Percentiles rank a stretch among this genome's conserved stretches.
Evolutionary conservation across 23 tunicate species (phyloP).

Genomic region (Halocynthia aurantium): DNA sequence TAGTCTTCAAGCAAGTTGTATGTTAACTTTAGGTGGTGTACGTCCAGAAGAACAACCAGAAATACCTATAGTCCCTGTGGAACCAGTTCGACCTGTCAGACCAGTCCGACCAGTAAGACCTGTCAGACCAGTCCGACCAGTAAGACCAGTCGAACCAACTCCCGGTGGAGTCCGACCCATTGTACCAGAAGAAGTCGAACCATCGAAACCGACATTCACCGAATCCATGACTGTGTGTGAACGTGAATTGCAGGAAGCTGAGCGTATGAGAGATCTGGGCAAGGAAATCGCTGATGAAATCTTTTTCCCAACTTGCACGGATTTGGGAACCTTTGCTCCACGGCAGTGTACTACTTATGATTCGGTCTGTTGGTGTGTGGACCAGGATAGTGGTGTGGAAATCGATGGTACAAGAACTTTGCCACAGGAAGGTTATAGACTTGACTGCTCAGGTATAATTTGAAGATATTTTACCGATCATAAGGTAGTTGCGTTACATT

Average conservation of each 20-base stretch:
- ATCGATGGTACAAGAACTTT: conserved; percentile 38
- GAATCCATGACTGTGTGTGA: conserved; percentile 13
- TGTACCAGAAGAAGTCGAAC: neutral
- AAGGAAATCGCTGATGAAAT: conserved; percentile 38
- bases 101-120: conserved; percentile 5
- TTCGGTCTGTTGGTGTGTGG: conserved; percentile 73
- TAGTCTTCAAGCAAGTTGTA: neutral
- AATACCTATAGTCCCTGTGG: neutral
- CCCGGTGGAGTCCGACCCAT: too few species aligned
- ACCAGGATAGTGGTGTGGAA: conserved; percentile 40
- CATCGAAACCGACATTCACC: neutral
- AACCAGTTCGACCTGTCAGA: neutral
- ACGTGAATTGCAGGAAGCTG: conserved; percentile 11
- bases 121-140: neutral
- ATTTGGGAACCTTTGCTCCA: conserved; percentile 41
- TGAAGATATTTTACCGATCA: neutral
- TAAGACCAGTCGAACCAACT: too few species aligned
- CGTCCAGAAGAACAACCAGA: conserved; percentile 5
- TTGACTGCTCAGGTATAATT: conserved; percentile 51
- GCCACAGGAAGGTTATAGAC: conserved; percentile 27
- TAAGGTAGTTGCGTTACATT: neutral
- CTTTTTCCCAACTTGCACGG: conserved; percentile 37
- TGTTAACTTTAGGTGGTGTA: conserved; percentile 17
- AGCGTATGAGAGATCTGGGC: conserved; percentile 2
- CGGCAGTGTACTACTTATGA: conserved; percentile 57